Evolutionary conservation across 2,888 invertebrate species (phyloP), one percentile per base, ranked within the genome.

Genomic region (Cataglyphis livida): DNA sequence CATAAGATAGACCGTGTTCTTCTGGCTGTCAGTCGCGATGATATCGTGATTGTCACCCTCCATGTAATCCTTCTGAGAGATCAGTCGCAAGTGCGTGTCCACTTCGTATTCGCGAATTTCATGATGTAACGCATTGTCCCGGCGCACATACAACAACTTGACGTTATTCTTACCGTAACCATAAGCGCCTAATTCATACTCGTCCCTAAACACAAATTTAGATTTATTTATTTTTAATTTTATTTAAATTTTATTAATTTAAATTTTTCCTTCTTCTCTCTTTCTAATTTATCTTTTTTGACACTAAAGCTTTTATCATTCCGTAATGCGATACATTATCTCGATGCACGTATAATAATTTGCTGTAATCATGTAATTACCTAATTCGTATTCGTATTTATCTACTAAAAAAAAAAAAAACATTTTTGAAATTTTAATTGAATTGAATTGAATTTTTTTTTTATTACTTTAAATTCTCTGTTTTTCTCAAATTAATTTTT

Each of bases 11-110:
- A 98, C 97, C 0, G 97, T 97, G 92, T 98, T 98, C 95, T 98
- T 98, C 93, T 98, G 98, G 0, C 97, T 97, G 92, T 98, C 98
- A 0, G 98, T 98, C 15, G 97, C 97, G 25, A 98, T 96, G 84
- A 98, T 97, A 92, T 97, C 97, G 73, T 96, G 96, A 92, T 98
- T 98, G 94, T 98, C 97, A n/a, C 97, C 95, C 97, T 86, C 92
- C 0, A 97, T 94, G 94, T 97, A 98, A 87, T 98, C 97, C 87
- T 96, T 96, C 92, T 96, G 96, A 3, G 96, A 96, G 84, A 96
- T 95, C 76, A 98, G 95, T 89, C 97, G 96, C 66, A 98, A 95
- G 89, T 97, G 96, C 0, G 97, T 97, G 90, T 96, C 96, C 18
- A 97, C 97, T 95, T 97, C 97, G 91, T 96, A 96, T 93, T 98